Evolutionary conservation across 1,140 invertebrate genomes (phyloP).

Genomic region (Temnothorax curvispinosus): DNA sequence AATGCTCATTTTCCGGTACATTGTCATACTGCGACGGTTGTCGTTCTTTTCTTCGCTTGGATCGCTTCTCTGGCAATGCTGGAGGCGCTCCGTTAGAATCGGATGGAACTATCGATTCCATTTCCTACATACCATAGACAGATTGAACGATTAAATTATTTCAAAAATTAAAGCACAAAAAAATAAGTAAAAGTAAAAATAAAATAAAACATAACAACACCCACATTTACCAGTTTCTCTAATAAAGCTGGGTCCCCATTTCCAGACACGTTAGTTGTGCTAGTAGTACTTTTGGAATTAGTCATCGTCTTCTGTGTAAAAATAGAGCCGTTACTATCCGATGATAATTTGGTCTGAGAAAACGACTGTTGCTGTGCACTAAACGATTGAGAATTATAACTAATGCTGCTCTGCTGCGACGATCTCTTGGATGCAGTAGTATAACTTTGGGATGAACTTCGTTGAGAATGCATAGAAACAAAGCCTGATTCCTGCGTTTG

Average conservation of each 20-base stretch:
- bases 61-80: constrained; percentile 89
- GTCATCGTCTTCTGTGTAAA: constrained; percentile 80
- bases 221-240: constrained; percentile 83
- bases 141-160: neutral
- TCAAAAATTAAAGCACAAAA: neutral
- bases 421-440: constrained; percentile 86
- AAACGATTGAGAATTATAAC: constrained; percentile 83
- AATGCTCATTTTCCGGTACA: constrained; percentile 87
- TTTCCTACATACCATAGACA: constrained; percentile 73
- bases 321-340: constrained; percentile 81
- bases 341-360: constrained; percentile 81
- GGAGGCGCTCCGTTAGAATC: constrained; percentile 87
- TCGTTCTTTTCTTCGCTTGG: constrained; percentile 86
- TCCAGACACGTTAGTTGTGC: constrained; percentile 76
- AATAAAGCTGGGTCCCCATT: constrained; percentile 77
- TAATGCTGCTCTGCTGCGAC: constrained; percentile 86
- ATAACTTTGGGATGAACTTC: constrained; percentile 88
- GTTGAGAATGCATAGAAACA: constrained; percentile 89
- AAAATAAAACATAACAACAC: constrained; percentile 71
- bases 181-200: constrained; percentile 11
- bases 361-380: constrained; percentile 84
- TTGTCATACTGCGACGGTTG: constrained; percentile 92
- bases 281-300: constrained; percentile 81
- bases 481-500: constrained; percentile 89
- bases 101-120: constrained; percentile 75